These are phyloP conservation scores for Drosophila ironensis DNA, from an alignment of 1,140 invertebrate species.

Conservation along the genomic window DNA sequence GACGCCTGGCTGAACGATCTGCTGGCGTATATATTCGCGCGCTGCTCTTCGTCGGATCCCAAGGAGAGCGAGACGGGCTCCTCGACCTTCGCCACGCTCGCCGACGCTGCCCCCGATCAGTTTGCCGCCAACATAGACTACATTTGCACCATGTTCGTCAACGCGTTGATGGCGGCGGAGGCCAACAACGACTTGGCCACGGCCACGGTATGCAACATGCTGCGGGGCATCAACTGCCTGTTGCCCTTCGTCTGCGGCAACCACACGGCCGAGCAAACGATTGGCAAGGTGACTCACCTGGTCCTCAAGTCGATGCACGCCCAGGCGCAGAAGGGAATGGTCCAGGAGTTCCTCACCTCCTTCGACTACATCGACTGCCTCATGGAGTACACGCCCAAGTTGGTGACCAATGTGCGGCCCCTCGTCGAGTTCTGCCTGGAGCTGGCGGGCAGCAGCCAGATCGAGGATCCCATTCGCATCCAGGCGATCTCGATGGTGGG, in stretches of 20 bases:
- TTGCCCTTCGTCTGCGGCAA: constrained; percentile 70
- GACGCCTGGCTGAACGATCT: constrained; percentile 86
- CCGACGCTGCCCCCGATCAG: constrained; percentile 75
- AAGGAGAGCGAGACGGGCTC: constrained; percentile 74
- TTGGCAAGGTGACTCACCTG: constrained; percentile 86
- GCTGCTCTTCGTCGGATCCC: constrained; percentile 56
- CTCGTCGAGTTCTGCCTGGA: constrained; percentile 87
- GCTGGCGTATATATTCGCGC: constrained; percentile 85
- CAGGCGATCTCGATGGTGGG: constrained; percentile 87
- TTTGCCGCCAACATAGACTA: constrained; percentile 73
- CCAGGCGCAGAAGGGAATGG: constrained; percentile 84
- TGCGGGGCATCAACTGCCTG: constrained; percentile 60
- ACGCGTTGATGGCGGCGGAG: constrained; percentile 53
- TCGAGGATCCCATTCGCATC: constrained; percentile 85
- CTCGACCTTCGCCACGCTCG: constrained; percentile 69
- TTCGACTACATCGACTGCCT: constrained; percentile 90
- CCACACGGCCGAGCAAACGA: constrained; percentile 82
- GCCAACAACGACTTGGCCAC: constrained; percentile 55
- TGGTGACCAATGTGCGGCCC: constrained; percentile 86
- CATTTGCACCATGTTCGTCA: constrained; percentile 64
- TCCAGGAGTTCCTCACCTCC: constrained; percentile 84
- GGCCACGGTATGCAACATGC: constrained; percentile 63
- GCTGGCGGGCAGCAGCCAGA: constrained; percentile 84
- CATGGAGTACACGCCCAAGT: constrained; percentile 85
- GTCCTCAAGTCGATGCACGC: constrained; percentile 85